phyloP scores from a whole-genome alignment of 2,797 vertebrate genomes.

The Gymnocypris eckloni region DNA sequence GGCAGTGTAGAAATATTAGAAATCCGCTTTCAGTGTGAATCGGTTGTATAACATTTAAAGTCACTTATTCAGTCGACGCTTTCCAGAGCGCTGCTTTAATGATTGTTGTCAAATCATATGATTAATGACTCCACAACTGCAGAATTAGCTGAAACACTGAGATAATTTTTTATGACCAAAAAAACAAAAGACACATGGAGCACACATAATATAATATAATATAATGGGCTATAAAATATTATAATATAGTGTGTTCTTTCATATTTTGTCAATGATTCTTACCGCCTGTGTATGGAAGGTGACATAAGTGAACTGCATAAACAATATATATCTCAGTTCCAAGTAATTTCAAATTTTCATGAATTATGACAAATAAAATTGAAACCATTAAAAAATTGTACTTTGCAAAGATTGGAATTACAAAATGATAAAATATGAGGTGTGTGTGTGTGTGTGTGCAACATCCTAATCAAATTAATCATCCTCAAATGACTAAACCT shows the following conservation, averaged over 20 bases:
- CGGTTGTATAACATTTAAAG: slow-evolving; percentile 60
- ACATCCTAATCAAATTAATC: slow-evolving; percentile 50
- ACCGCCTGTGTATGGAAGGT: neutral
- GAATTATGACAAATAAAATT: neutral
- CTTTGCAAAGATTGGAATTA: slow-evolving; percentile 19
- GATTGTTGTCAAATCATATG: slow-evolving; percentile 73
- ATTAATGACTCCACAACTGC: slow-evolving; percentile 73
- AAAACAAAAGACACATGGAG: slow-evolving; percentile 14
- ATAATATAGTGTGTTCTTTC: neutral
- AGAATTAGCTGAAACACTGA: slow-evolving; percentile 72
- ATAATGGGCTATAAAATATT: neutral
- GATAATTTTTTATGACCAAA: slow-evolving; percentile 62
- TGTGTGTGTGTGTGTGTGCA: slow-evolving; percentile 19
- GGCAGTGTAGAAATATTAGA: neutral
- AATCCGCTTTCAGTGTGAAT: slow-evolving; percentile 1
- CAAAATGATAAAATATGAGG: slow-evolving; percentile 20
- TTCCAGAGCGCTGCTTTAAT: slow-evolving; percentile 73
- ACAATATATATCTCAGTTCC: neutral
- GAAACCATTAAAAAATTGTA: neutral
- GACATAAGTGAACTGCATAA: neutral
- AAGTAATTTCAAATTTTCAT: neutral
- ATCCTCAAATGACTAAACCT: slow-evolving; percentile 43
- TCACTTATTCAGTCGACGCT: slow-evolving; percentile 70
- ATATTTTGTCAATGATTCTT: neutral
- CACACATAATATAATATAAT: neutral